Evolutionary conservation across 2,888 invertebrate genomes (phyloP).

Genomic region (Parnassius apollo): DNA sequence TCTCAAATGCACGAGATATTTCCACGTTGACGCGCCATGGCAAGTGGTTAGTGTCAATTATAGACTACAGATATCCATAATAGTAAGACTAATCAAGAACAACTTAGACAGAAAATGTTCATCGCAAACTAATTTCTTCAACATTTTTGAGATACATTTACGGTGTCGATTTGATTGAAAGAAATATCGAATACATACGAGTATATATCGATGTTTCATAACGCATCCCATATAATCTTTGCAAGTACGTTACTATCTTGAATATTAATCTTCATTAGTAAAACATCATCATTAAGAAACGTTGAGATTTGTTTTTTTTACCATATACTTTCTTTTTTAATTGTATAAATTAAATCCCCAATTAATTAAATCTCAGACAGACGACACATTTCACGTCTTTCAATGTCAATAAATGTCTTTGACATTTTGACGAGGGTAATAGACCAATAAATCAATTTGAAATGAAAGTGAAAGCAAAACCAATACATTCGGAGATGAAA

Average conservation of each 20-base stretch:
- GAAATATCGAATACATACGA: too few species aligned
- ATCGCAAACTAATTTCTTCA: conserved; percentile 8
- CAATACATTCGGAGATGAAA: too few species aligned
- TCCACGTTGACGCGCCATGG: neutral
- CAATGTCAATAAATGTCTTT: conserved; percentile 17
- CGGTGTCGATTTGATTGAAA: neutral
- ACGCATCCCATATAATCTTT: neutral
- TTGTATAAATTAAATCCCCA: conserved; percentile 6
- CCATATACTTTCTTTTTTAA: neutral
- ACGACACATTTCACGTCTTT: neutral
- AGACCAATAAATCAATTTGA: conserved; percentile 15
- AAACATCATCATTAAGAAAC: too few species aligned
- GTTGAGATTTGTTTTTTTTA: neutral
- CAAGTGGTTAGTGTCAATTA: conserved; percentile 9
- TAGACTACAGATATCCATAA: conserved; percentile 2
- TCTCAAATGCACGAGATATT: conserved; percentile 2
- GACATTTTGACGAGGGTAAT: conserved; percentile 13
- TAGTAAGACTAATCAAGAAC: neutral
- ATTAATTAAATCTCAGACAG: conserved; percentile 15
- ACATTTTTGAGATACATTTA: conserved; percentile 1
- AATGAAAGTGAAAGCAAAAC: conserved; percentile 15
- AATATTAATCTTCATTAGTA: neutral
- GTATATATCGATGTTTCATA: neutral
- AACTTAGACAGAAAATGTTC: neutral
- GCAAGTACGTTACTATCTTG: neutral